Evolutionary conservation across 2,888 invertebrate species (phyloP).

Genomic region (Mesoligia furuncula): DNA sequence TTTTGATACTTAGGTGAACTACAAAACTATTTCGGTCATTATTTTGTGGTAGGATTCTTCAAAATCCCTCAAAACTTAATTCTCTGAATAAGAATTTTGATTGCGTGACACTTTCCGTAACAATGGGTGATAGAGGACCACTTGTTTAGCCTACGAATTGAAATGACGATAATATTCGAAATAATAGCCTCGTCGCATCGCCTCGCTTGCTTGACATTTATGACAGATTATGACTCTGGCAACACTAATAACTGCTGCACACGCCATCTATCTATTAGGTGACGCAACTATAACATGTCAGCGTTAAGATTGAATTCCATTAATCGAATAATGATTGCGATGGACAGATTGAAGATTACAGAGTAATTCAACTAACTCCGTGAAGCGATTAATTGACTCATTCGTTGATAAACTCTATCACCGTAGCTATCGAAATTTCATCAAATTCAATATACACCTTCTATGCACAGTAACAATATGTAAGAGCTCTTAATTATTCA

Average conservation of each 20-base stretch:
- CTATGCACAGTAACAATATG: not conserved
- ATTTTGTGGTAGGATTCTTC: conserved; percentile 40
- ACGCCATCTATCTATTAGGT: conserved; percentile 88
- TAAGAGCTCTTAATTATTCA: not conserved
- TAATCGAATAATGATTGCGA: conserved; percentile 83
- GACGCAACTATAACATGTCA: conserved; percentile 80
- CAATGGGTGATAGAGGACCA: conserved; percentile 80
- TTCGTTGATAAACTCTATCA: conserved; percentile 48
- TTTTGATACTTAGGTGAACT: conserved; percentile 34
- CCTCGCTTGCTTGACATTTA: conserved; percentile 85
- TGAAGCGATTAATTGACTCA: conserved; percentile 70
- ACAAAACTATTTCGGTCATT: conserved; percentile 71
- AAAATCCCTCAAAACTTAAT: conserved; percentile 68
- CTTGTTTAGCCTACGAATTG: conserved; percentile 82
- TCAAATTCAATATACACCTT: conserved; percentile 18
- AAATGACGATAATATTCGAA: conserved; percentile 83
- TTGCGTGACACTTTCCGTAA: conserved; percentile 83
- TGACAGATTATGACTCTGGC: conserved; percentile 87
- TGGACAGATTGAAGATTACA: conserved; percentile 75
- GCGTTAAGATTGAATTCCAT: conserved; percentile 82
- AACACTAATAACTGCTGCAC: conserved; percentile 84
- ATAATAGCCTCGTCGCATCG: conserved; percentile 82
- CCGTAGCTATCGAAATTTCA: conserved; percentile 27
- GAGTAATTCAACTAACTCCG: conserved; percentile 64
- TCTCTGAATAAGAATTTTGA: conserved; percentile 73